Evolutionary conservation across 2,888 invertebrate genomes (phyloP).

Genomic region (Leptogaster cylindrica): DNA sequence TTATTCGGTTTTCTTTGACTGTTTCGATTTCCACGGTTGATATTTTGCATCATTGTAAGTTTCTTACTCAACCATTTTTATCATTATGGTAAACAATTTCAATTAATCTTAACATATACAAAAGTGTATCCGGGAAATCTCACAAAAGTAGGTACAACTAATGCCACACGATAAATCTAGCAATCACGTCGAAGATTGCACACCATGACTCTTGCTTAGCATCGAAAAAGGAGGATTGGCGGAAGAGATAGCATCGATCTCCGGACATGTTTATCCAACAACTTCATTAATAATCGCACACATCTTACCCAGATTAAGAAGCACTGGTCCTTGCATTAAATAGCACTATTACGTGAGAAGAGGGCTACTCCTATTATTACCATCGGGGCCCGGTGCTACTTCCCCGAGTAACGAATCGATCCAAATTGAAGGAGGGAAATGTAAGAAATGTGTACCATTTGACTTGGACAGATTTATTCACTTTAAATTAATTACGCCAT

Average conservation of each 20-base stretch:
- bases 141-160: conserved; percentile 31
- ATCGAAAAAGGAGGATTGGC: conserved; percentile 18
- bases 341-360: conserved; percentile 13
- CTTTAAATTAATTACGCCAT: conserved; percentile 52
- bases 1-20: not conserved
- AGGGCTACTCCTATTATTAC: conserved; percentile 24
- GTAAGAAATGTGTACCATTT: conserved; percentile 50
- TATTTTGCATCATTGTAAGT: too few species aligned
- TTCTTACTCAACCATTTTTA: too few species aligned
- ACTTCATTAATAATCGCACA: conserved; percentile 52
- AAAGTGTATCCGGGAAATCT: conserved; percentile 37
- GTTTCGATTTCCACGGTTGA: too few species aligned
- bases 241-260: conserved; percentile 39
- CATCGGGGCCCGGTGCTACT: conserved; percentile 5
- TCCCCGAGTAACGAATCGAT: conserved; percentile 31
- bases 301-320: conserved; percentile 30
- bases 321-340: not conserved
- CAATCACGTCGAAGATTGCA: conserved; percentile 41
- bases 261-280: conserved; percentile 51
- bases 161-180: conserved; percentile 41
- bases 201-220: conserved; percentile 22
- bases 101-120: conserved; percentile 23
- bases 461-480: conserved; percentile 51
- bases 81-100: too few species aligned
- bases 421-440: conserved; percentile 39